Evolutionary conservation across 2,113 vertebrate species (phyloP), one percentile per base, ranked within the genome.

Genomic region (Ptyas mucosa): DNA sequence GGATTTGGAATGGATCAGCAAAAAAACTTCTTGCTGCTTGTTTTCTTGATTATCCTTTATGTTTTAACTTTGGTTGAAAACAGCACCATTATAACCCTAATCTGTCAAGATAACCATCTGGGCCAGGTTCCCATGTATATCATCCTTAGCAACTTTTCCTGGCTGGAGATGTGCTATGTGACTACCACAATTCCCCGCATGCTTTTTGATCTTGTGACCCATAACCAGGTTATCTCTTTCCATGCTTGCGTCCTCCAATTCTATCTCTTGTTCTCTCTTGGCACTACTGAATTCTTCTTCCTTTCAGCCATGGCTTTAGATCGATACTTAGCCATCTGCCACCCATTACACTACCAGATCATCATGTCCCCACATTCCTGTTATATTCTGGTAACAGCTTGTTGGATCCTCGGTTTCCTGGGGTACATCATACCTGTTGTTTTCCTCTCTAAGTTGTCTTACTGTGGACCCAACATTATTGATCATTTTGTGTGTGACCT

Each of bases 401-500:
- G 95, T 57, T 97, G 95, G 95, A 69, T 94, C 49, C 64, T 89
- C 92, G 91, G 96, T 87, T 97, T 96, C 89, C 94, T 96, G 34
- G 94, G 94, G 86, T 94, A 95, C 15, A 93, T 93, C 10, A 87
- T 94, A 3, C 94, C 96, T 52, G 94, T 94, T 43, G 14, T 81
- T 46, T 93, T 95, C 4, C 94, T 96, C 57, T 94, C 95, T 43
- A 94, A 92, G 12, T 92, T 88, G 21, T 69, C 53, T 46, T 92
- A 53, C 91, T 88, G 91, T 88, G 57, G 91, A 24, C 7, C 85
- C 6, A 92, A 88, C 49, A 7, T 69, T 58, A 92, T 92, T 88
- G 86, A 92, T 8, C 86, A 69, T 53, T 96, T 96, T 6, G 43
- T 96, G 43, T 96, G 95, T 64, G 96, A 96, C 87, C 93, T 94